Conservation (phyloP, 2,113 vertebrate genomes). For the Phyllostomus hastatus region DNA sequence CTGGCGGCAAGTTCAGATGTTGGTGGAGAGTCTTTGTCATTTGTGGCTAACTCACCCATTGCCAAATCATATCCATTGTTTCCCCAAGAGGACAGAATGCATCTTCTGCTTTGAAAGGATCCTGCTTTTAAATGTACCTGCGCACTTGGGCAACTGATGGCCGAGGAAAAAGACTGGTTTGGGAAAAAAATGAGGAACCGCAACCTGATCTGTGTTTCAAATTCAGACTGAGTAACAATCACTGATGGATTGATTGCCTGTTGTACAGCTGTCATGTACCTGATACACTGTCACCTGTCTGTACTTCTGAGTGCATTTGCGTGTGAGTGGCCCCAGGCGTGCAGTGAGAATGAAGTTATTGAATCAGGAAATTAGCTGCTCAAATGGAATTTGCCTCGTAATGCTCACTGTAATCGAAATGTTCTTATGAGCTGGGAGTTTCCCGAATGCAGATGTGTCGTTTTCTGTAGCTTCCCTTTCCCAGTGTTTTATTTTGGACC, state of each 20-base stretch:
- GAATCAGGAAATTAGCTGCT: not conserved
- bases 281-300: not conserved
- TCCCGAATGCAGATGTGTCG: not conserved
- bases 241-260: rapidly evolving
- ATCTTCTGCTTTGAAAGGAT: not conserved
- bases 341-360: not conserved
- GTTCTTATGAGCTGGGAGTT: not conserved
- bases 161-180: not conserved
- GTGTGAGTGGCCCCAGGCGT: not conserved
- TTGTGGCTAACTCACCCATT: not conserved
- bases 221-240: not conserved
- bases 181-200: not conserved
- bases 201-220: not conserved
- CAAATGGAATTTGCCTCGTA: not conserved
- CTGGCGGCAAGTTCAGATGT: not conserved
- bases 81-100: not conserved
- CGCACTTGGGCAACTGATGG: not conserved
- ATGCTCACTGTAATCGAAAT: not conserved
- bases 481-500: not conserved
- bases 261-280: not conserved
- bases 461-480: not conserved
- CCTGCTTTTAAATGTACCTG: not conserved
- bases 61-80: not conserved
- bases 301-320: not conserved
- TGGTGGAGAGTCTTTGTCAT: not conserved